Percentiles rank a stretch among this genome's conserved stretches.
phyloP scores from a whole-genome alignment of 2,888 invertebrate genomes.

The Saturnia pavonia region DNA sequence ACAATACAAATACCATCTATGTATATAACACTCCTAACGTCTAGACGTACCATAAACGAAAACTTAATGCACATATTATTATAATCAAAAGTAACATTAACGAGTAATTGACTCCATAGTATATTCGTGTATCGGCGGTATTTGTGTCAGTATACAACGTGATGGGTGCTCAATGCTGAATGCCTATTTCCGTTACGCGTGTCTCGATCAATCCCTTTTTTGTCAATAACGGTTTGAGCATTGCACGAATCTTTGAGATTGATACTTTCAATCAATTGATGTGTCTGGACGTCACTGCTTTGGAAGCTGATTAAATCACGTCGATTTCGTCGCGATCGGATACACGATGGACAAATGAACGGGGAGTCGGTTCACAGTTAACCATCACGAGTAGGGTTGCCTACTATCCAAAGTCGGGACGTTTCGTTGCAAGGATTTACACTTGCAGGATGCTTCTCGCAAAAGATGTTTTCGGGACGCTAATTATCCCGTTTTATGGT shows the following conservation, averaged over 20 bases:
- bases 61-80: constrained; percentile 53
- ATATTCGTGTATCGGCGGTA: constrained; percentile 67
- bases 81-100: constrained; percentile 53
- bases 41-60: constrained; percentile 44
- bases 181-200: constrained; percentile 77
- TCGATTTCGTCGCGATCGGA: constrained; percentile 59
- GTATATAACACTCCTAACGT: constrained; percentile 45
- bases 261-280: constrained; percentile 76
- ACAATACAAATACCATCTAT: constrained; percentile 28
- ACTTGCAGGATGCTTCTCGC: too few species aligned
- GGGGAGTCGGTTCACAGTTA: constrained; percentile 63
- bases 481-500: too few species aligned
- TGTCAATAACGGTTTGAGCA: constrained; percentile 74
- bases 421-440: too few species aligned
- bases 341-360: constrained; percentile 59
- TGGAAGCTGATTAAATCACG: constrained; percentile 78
- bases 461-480: too few species aligned
- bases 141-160: constrained; percentile 72
- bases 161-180: constrained; percentile 68
- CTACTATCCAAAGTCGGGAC: too few species aligned
- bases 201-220: constrained; percentile 76
- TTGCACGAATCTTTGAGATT: constrained; percentile 74
- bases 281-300: constrained; percentile 68
- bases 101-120: constrained; percentile 68
- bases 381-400: constrained; percentile 50